phyloP scores from a whole-genome alignment of 2,797 vertebrate genomes.

The Neosilurus mollespiculum region DNA sequence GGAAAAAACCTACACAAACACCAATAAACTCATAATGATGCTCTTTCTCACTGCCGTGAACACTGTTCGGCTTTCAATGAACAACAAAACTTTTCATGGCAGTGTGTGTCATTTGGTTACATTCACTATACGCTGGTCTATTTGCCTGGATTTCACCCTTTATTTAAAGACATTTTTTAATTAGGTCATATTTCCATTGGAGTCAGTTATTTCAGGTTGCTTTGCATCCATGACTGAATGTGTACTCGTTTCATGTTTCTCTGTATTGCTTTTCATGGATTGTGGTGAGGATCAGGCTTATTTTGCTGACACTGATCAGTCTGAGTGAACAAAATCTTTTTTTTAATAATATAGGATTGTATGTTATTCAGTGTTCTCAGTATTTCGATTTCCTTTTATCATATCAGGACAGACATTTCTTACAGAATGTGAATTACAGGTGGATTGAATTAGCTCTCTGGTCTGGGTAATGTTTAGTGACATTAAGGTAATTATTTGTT shows the following conservation, averaged over 20 bases:
- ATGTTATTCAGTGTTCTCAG: background rate
- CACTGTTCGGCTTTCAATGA: conserved; percentile 60
- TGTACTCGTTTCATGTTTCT: conserved; percentile 57
- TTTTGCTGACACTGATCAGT: background rate
- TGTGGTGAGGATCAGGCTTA: background rate
- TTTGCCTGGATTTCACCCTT: conserved; percentile 60
- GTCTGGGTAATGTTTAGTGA: conserved; percentile 31
- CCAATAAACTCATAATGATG: conserved; percentile 66
- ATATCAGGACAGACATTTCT: background rate
- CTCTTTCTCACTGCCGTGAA: conserved; percentile 29
- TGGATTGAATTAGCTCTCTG: conserved; percentile 17
- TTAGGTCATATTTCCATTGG: conserved; percentile 59
- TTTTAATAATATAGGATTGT: background rate
- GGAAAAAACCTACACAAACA: conserved; percentile 62
- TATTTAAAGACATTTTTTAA: conserved; percentile 55
- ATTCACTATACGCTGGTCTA: conserved; percentile 61
- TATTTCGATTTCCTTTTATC: background rate
- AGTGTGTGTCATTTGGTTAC: conserved; percentile 57
- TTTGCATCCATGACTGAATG: conserved; percentile 56
- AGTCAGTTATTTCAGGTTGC: conserved; percentile 63
- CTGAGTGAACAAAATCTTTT: background rate
- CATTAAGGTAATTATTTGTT: conserved; percentile 36
- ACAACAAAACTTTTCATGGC: conserved; percentile 61
- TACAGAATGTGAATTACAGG: background rate
- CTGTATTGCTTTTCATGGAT: conserved; percentile 40